These are phyloP conservation scores for Vireo griseus DNA, from an alignment of 2,797 vertebrate genomes.

Conservation along the genomic window DNA sequence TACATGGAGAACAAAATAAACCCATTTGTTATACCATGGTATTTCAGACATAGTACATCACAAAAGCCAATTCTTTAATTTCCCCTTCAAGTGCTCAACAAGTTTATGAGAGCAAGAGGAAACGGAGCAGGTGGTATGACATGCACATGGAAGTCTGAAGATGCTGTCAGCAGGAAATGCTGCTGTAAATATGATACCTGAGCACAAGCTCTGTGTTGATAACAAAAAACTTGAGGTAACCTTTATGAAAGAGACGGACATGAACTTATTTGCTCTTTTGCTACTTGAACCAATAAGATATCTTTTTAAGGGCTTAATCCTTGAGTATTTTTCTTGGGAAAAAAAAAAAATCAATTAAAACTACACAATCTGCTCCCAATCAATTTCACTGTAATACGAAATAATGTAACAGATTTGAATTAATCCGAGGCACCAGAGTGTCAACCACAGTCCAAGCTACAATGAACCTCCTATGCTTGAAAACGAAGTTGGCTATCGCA, in stretches of 20 bases:
- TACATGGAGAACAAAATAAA: background rate
- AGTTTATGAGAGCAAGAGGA: background rate
- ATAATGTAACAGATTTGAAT: background rate
- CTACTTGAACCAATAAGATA: background rate
- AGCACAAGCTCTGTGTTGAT: background rate
- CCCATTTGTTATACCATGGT: background rate
- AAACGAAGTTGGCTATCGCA: background rate
- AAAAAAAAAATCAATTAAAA: background rate
- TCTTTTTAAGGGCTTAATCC: background rate
- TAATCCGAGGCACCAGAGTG: background rate
- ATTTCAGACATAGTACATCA: background rate
- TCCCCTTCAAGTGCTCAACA: background rate
- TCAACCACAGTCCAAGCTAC: background rate
- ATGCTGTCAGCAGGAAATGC: slow-evolving; percentile 23
- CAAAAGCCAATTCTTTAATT: background rate
- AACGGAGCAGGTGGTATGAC: background rate
- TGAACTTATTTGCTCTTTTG: background rate
- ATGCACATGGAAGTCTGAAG: background rate
- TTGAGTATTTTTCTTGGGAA: background rate
- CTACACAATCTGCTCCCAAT: background rate
- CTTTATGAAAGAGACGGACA: background rate
- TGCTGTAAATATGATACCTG: background rate
- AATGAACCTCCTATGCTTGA: background rate
- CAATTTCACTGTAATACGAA: background rate
- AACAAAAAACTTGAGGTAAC: background rate